Evolutionary conservation across 2,797 vertebrate genomes (phyloP).

Genomic region (Erethizon dorsatum): DNA sequence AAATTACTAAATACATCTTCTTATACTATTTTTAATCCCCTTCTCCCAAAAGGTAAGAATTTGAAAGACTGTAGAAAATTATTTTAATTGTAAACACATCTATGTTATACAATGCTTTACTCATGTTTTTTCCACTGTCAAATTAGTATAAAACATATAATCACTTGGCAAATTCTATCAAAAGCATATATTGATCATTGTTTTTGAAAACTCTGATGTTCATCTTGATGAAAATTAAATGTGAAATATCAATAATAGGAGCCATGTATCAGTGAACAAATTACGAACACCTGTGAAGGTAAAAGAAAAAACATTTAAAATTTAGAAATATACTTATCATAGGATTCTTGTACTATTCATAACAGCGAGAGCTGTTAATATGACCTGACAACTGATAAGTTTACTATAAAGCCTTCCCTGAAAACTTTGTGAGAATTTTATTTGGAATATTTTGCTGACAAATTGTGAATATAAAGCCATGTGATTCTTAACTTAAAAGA

Average conservation of each 20-base stretch:
- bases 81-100: conserved; percentile 63
- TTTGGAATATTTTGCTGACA: conserved; percentile 48
- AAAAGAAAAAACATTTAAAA: background rate
- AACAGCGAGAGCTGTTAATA: background rate
- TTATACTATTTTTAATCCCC: conserved; percentile 63
- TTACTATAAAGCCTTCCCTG: conserved; percentile 36
- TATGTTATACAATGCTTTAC: conserved; percentile 62
- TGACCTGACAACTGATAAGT: conserved; percentile 55
- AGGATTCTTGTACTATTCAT: conserved; percentile 11
- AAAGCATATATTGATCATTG: conserved; percentile 55
- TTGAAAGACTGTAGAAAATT: conserved; percentile 55
- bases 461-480: conserved; percentile 63
- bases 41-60: conserved; percentile 49
- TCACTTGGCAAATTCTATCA: conserved; percentile 63
- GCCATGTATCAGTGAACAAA: conserved; percentile 56
- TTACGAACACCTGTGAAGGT: conserved; percentile 2
- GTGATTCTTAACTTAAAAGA: conserved; percentile 63
- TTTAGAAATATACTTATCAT: conserved; percentile 61
- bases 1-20: conserved; percentile 43
- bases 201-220: conserved; percentile 68
- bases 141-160: conserved; percentile 68
- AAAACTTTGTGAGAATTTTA: conserved; percentile 33
- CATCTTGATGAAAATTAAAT: conserved; percentile 65
- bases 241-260: conserved; percentile 65
- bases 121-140: conserved; percentile 21